Conservation (phyloP, 2,888 invertebrate species). For the Sinopyrophorus schimmeli region DNA sequence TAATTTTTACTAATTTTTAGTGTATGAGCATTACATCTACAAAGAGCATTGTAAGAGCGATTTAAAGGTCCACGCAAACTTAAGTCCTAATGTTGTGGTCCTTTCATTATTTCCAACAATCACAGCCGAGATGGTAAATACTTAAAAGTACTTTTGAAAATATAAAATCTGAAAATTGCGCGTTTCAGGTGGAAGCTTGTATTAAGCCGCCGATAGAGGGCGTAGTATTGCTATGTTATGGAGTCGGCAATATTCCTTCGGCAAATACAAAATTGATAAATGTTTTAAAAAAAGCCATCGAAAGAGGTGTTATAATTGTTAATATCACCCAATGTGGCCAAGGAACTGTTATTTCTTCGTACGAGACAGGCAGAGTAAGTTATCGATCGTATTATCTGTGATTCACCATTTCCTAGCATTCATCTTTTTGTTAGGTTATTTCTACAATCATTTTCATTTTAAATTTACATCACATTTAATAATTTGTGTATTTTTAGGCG, state of each 20-base stretch:
- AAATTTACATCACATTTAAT: too few species aligned
- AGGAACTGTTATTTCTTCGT: conserved; percentile 77
- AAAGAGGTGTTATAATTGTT: conserved; percentile 81
- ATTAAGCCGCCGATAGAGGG: conserved; percentile 74
- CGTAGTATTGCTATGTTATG: conserved; percentile 89
- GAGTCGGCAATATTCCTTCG: conserved; percentile 90
- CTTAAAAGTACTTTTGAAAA: neutral
- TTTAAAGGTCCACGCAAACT: conserved; percentile 64
- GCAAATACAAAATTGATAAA: conserved; percentile 78
- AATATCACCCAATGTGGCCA: conserved; percentile 90
- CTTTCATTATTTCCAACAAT: conserved; percentile 91
- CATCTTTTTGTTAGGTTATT: conserved; percentile 2
- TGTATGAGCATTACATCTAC: conserved; percentile 34
- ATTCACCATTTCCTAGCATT: conserved; percentile 27
- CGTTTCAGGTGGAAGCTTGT: conserved; percentile 63
- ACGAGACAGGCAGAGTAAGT: conserved; percentile 80
- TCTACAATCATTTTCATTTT: too few species aligned
- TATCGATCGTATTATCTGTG: neutral
- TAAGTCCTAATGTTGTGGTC: conserved; percentile 84
- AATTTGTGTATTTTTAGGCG: conserved; percentile 49
- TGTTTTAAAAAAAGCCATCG: conserved; percentile 70
- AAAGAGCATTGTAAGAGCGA: conserved; percentile 15
- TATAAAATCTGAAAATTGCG: neutral
- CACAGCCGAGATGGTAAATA: conserved; percentile 66
- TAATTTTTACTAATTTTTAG: conserved; percentile 26